phyloP scores from a whole-genome alignment of 2,113 vertebrate genomes.

The Corythoichthys haematopterus region DNA sequence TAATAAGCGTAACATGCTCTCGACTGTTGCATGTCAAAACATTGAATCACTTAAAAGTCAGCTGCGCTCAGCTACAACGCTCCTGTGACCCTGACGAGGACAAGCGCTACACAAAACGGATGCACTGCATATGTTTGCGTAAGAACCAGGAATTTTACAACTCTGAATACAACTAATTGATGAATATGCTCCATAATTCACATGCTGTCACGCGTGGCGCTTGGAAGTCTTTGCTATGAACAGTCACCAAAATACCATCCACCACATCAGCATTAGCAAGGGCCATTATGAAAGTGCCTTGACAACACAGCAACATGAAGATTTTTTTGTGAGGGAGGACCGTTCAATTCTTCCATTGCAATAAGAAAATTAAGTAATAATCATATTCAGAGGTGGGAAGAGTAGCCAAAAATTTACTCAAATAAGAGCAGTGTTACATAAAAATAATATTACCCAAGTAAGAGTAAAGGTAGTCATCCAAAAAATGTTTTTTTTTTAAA shows the following conservation, averaged over 20 bases:
- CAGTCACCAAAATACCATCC: constrained; percentile 27
- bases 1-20: background rate
- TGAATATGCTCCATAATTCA: constrained; percentile 53
- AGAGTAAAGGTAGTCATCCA: too few relatives aligned
- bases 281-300: background rate
- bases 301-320: too few relatives aligned
- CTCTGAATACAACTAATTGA: constrained; percentile 31
- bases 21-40: background rate
- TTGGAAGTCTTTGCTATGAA: constrained; percentile 9
- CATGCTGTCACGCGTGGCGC: constrained; percentile 19
- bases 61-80: background rate
- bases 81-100: background rate
- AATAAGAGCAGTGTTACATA: too few relatives aligned
- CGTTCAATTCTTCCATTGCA: too few relatives aligned
- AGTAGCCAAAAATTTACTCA: too few relatives aligned
- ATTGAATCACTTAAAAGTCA: background rate
- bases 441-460: too few relatives aligned
- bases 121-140: background rate
- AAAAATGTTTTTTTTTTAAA: too few relatives aligned
- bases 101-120: background rate
- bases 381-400: too few relatives aligned
- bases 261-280: constrained; percentile 36
- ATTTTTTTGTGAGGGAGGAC: too few relatives aligned
- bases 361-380: too few relatives aligned
- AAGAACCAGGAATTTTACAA: constrained; percentile 65